Evolutionary conservation across 2,888 invertebrate genomes (phyloP), one percentile per base, ranked within the genome.

Genomic region (Tetanocera ferruginea): DNA sequence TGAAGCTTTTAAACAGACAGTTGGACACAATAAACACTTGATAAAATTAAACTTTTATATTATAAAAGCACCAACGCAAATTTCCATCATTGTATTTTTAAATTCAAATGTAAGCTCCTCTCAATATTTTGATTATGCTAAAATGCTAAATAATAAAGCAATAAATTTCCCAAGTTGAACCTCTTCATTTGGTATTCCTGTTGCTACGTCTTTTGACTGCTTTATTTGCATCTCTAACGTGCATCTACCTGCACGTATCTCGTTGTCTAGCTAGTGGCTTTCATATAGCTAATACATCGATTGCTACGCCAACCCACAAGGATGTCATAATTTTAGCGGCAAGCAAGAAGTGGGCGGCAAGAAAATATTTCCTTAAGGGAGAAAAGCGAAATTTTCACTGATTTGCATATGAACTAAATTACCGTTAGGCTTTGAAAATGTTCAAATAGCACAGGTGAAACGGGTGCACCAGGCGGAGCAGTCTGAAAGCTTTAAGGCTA

Each of bases 401-500:
- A 75, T 75, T 75, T 75, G 67, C 75, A 75, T 75, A 67, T 75
- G 66, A 66, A 67, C 66, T 43, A 52, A 37, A 52, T 55, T 51
- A 49, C 51, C 51, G 64, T 74, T 52, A 74, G 62, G 62, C 64
- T 74, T 64, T 49, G 51, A 51, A 69, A 51, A 69, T 69, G 5
- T n/a, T 51, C 19, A 51, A 51, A 51, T 51, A 67, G 43, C 2
- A 43, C 11, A 43, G 43, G 43, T 43, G 14, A 43, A 43, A 11
- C 43, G 11, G 43, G 43, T 43, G 43, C 11, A 43, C 1, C 43
- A 43, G 43, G 43, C 14, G 43, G 43, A 43, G 43, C 43, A 43
- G 43, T 11, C 43, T 43, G 2, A 2, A 2, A 43, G 43, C 43
- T 11, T 43, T 1, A 43, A 43, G 43, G 43, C 43, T 43, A 43